Conservation (phyloP, 2,113 vertebrate species). For the Uria aalge region DNA sequence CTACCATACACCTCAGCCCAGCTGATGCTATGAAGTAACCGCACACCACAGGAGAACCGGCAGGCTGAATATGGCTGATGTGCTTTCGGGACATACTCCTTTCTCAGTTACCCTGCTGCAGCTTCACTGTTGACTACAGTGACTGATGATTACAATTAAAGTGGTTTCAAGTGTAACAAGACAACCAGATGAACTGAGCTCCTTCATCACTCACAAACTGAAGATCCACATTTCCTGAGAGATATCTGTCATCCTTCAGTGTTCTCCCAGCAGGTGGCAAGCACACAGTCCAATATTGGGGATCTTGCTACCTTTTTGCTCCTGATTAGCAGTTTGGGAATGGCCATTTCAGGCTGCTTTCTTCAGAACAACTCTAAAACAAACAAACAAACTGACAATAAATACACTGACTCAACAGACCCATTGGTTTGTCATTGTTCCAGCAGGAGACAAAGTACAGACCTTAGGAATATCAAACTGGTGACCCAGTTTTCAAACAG, state of each 20-base stretch:
- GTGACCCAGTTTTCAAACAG: slow-evolving; percentile 30
- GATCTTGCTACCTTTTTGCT: not conserved
- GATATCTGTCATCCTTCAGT: not conserved
- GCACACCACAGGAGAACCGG: not conserved
- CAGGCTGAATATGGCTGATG: not conserved
- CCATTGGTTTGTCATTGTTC: not conserved
- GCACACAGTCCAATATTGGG: not conserved
- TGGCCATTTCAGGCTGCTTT: not conserved
- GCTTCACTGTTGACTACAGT: not conserved
- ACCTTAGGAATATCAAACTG: not conserved
- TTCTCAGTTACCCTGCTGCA: not conserved
- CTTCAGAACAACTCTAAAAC: not conserved
- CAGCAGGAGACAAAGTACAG: not conserved
- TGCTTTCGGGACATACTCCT: not conserved
- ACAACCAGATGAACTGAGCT: not conserved
- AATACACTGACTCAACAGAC: not conserved
- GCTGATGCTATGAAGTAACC: not conserved
- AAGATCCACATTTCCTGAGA: not conserved
- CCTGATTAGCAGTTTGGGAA: not conserved
- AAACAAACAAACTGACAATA: not conserved
- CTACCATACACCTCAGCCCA: not conserved
- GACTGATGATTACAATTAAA: not conserved
- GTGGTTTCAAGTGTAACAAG: not conserved
- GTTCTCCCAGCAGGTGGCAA: not conserved
- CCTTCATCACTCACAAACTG: not conserved